A percentile compares a stretch with the other conserved stretches of the same genome.
phyloP scores from a whole-genome alignment of 2,797 vertebrate species.

The Erpetoichthys calabaricus region DNA sequence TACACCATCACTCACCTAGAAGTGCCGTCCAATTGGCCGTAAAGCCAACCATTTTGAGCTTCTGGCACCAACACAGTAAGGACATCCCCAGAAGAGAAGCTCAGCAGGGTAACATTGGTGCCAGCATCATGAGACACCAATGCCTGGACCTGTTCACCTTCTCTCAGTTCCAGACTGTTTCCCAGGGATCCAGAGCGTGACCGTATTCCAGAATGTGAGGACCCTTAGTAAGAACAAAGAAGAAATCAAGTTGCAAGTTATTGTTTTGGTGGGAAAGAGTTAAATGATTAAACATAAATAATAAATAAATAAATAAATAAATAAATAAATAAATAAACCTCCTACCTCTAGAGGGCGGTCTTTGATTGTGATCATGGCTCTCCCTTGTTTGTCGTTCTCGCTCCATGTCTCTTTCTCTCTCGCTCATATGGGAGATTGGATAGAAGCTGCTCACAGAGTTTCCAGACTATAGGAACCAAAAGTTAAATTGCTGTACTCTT shows the following conservation, averaged over 20 bases:
- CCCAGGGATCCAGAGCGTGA: constrained; percentile 74
- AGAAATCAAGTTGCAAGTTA: too few relatives aligned
- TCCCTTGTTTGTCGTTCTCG: neutral
- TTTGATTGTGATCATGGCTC: constrained; percentile 2
- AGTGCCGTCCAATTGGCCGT: constrained; percentile 70
- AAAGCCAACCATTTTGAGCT: constrained; percentile 86
- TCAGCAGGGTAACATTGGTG: constrained; percentile 74
- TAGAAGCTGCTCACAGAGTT: neutral
- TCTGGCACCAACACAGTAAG: constrained; percentile 66
- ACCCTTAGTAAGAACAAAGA: constrained; percentile 25
- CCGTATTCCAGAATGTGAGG: constrained; percentile 42
- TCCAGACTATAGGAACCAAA: neutral
- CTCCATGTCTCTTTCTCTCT: neutral
- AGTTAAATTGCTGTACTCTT: neutral
- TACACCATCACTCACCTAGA: constrained; percentile 49
- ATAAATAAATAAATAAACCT: neutral
- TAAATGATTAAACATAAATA: too few relatives aligned
- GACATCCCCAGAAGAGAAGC: constrained; percentile 59
- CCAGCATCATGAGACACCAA: constrained; percentile 65
- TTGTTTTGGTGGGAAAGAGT: too few relatives aligned
- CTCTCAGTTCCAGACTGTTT: constrained; percentile 48
- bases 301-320: too few relatives aligned
- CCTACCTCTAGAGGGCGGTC: constrained; percentile 58
- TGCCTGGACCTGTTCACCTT: constrained; percentile 51
- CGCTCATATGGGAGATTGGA: neutral